Conservation (phyloP, 2,797 vertebrate genomes). For the Tapera naevia region DNA sequence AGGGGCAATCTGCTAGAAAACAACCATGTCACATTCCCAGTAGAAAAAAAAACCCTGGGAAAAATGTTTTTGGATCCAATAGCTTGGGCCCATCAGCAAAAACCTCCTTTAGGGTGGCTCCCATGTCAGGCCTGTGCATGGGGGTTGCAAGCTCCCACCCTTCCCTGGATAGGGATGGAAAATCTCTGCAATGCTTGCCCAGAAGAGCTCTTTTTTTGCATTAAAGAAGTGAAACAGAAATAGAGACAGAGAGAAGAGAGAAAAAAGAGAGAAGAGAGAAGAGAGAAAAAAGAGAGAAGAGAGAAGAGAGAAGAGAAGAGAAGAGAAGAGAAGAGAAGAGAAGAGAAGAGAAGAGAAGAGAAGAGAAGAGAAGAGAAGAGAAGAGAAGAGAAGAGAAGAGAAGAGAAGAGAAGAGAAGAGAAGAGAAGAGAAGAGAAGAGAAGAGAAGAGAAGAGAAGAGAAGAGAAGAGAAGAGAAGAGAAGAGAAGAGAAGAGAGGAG, state of each 20-base stretch:
- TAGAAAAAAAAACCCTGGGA: not conserved
- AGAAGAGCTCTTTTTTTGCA: not conserved
- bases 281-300: too few species aligned
- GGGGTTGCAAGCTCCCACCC: not conserved
- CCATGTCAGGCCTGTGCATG: not conserved
- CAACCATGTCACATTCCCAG: not conserved
- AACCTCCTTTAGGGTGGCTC: not conserved
- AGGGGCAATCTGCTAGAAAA: not conserved
- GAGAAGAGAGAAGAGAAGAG: too few species aligned
- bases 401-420: not conserved
- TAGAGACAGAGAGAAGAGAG: too few species aligned
- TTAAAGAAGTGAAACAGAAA: too few species aligned
- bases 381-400: accelerated
- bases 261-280: too few species aligned
- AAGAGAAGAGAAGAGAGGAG: not conserved
- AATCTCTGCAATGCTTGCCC: not conserved
- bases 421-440: too few species aligned
- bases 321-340: too few species aligned
- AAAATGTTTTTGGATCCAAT: not conserved
- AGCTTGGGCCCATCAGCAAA: not conserved
- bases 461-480: not conserved
- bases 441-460: too few species aligned
- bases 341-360: too few species aligned
- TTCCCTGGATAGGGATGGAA: not conserved
- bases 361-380: too few species aligned